A percentile compares a stretch with the other conserved stretches of the same genome.
Conservation (phyloP, 2,113 vertebrate genomes). For the Alexandromys fortis region DNA sequence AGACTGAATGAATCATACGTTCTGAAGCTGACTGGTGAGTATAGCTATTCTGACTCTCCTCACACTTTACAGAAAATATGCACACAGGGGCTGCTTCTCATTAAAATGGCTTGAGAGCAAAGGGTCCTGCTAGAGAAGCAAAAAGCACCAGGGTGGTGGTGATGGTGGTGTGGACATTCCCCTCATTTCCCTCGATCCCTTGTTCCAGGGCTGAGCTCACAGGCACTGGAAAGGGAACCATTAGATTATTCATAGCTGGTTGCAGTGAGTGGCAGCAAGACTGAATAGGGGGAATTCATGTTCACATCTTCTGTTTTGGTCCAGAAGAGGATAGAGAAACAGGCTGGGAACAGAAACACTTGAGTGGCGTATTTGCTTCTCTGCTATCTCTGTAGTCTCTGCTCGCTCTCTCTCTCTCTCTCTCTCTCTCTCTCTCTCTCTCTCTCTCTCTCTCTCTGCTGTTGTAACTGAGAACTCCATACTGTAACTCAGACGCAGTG, state of each 20-base stretch:
- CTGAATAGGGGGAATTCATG: background rate
- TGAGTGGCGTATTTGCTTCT: background rate
- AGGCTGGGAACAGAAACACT: background rate
- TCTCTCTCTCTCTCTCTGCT: background rate
- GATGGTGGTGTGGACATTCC: background rate
- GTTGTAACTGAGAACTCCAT: background rate
- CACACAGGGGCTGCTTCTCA: background rate
- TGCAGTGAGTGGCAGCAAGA: background rate
- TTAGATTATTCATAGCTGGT: background rate
- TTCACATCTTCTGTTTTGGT: background rate
- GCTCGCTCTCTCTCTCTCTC: background rate
- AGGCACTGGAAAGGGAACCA: background rate
- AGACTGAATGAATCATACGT: background rate
- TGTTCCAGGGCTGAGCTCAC: background rate
- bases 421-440: background rate
- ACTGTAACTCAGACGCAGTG: background rate
- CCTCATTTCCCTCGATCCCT: background rate
- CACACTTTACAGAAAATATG: background rate
- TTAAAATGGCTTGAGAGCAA: background rate
- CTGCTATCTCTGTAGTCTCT: background rate
- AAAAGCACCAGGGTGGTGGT: background rate
- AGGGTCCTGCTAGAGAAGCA: background rate
- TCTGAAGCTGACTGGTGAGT: conserved; percentile 27
- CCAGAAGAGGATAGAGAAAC: background rate
- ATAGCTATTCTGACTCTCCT: background rate